These are phyloP conservation scores for Cebus imitator DNA, from an alignment of 2,113 vertebrate genomes.

Conservation along the genomic window DNA sequence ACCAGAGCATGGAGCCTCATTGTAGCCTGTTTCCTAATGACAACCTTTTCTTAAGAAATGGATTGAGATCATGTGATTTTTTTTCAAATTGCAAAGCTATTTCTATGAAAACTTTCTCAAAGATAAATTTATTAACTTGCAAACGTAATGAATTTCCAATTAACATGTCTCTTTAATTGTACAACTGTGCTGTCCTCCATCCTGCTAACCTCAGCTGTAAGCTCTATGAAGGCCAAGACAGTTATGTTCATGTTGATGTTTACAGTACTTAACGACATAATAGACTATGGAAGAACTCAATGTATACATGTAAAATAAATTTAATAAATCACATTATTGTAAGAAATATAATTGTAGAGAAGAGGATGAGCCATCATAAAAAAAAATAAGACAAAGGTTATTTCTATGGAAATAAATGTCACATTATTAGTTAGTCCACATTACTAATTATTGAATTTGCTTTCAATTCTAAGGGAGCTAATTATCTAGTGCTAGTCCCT, in stretches of 20 bases:
- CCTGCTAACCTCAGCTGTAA: not conserved
- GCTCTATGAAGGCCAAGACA: not conserved
- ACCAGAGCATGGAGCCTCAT: not conserved
- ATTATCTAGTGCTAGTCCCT: not conserved
- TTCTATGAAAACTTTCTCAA: not conserved
- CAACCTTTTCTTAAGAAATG: not conserved
- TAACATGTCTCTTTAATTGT: not conserved
- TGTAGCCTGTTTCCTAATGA: not conserved
- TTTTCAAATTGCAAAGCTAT: not conserved
- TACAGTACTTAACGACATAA: not conserved
- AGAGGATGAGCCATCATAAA: not conserved
- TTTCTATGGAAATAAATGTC: not conserved
- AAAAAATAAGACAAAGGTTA: not conserved
- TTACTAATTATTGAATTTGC: not conserved
- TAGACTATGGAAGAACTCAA: not conserved
- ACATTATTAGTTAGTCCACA: not conserved
- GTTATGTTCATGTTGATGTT: not conserved
- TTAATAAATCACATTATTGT: not conserved
- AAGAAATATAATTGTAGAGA: not conserved
- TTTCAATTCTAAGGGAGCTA: not conserved
- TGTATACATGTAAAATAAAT: not conserved
- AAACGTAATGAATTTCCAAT: not conserved
- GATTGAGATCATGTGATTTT: not conserved
- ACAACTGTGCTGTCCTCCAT: accelerated
- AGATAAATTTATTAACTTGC: not conserved